Evolutionary conservation across 2,888 invertebrate species (phyloP).

Genomic region (Ypsolopha scabrella): DNA sequence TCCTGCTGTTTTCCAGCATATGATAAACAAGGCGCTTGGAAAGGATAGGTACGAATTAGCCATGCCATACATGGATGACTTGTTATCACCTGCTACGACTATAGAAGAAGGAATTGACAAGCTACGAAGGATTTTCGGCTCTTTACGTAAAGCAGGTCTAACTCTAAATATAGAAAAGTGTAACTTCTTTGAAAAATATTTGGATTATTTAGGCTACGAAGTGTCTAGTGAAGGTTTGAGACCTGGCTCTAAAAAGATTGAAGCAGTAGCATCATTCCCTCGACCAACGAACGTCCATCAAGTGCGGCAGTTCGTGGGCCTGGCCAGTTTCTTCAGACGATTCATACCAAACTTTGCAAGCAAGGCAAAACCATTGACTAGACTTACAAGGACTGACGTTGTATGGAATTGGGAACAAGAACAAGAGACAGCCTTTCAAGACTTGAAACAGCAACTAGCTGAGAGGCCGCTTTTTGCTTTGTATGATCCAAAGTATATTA

Average conservation of each 20-base stretch:
- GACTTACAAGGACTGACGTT: slow-evolving; percentile 12
- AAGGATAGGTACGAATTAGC: slow-evolving; percentile 6
- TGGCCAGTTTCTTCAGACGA: slow-evolving; percentile 18
- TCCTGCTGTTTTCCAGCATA: slow-evolving; percentile 20
- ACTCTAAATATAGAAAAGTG: slow-evolving; percentile 9
- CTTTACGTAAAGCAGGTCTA: slow-evolving; percentile 8
- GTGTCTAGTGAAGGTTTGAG: slow-evolving; percentile 4
- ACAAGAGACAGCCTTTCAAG: slow-evolving; percentile 9
- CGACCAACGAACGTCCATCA: slow-evolving; percentile 14
- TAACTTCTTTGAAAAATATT: slow-evolving; percentile 1
- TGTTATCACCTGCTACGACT: slow-evolving; percentile 14
- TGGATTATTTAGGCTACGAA: slow-evolving; percentile 8
- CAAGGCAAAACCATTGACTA: slow-evolving; percentile 15
- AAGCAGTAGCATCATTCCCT: slow-evolving; percentile 7
- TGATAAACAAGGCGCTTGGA: slow-evolving; percentile 13
- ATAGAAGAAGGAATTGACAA: slow-evolving; percentile 9
- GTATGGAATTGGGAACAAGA: slow-evolving; percentile 11
- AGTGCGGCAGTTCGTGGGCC: slow-evolving; percentile 20
- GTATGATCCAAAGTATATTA: slow-evolving; percentile 9
- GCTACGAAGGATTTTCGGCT: slow-evolving; percentile 7
- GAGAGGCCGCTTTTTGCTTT: slow-evolving; percentile 6
- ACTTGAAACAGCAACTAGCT: slow-evolving; percentile 7
- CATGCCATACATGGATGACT: slow-evolving; percentile 20
- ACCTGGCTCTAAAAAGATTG: slow-evolving; percentile 6
- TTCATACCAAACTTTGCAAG: slow-evolving; percentile 17